Evolutionary conservation across 1,140 invertebrate genomes (phyloP).

Genomic region (Linepithema humile): DNA sequence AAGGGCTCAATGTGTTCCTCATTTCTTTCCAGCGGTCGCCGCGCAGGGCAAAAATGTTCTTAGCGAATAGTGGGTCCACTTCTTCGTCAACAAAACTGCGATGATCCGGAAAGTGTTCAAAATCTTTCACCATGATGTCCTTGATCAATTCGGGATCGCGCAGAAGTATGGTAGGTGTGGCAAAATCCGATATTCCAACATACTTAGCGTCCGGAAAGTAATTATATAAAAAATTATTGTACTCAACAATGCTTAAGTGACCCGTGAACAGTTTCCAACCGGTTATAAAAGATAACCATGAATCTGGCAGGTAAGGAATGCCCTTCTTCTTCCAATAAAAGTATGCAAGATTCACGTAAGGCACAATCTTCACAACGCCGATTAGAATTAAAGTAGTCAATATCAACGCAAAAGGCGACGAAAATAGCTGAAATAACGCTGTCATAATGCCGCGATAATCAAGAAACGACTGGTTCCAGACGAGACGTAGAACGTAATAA

Average conservation of each 20-base stretch:
- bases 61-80: slow-evolving; percentile 79
- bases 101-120: slow-evolving; percentile 87
- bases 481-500: too few relatives aligned
- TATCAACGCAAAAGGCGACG: too few relatives aligned
- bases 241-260: too few relatives aligned
- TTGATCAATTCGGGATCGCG: slow-evolving; percentile 87
- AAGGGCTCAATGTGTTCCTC: slow-evolving; percentile 80
- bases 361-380: too few relatives aligned
- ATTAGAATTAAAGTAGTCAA: too few relatives aligned
- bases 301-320: too few relatives aligned
- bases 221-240: slow-evolving; percentile 28
- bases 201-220: slow-evolving; percentile 61
- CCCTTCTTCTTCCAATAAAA: too few relatives aligned
- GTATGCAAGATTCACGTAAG: too few relatives aligned
- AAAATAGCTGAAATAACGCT: too few relatives aligned
- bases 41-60: slow-evolving; percentile 77
- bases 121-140: slow-evolving; percentile 87
- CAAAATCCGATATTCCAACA: slow-evolving; percentile 84
- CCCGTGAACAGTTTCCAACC: too few relatives aligned
- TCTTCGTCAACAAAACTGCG: slow-evolving; percentile 69
- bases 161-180: slow-evolving; percentile 82
- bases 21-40: slow-evolving; percentile 81
- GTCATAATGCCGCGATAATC: too few relatives aligned
- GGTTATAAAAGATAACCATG: background rate
- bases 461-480: too few relatives aligned